Evolutionary conservation across 2,888 invertebrate genomes (phyloP).

Genomic region (Minunthozetes semirufus): DNA sequence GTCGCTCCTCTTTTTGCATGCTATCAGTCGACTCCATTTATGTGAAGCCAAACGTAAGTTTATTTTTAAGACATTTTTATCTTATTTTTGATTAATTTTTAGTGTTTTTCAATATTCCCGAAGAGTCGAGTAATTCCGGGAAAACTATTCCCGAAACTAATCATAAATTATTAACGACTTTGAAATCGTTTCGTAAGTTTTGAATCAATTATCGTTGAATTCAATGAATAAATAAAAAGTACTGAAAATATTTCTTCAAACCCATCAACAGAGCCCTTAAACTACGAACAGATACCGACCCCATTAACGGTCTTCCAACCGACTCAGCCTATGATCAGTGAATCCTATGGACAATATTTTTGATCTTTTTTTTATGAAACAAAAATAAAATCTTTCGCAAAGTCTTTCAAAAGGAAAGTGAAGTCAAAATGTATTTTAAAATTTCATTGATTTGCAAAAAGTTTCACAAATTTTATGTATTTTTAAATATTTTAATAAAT

Average conservation of each 20-base stretch:
- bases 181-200: not conserved
- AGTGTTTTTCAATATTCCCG: not conserved
- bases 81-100: not conserved
- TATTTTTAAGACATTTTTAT: too few relatives aligned
- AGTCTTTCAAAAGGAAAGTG: too few relatives aligned
- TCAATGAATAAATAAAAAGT: not conserved
- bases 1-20: too few relatives aligned
- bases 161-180: not conserved
- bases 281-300: slow-evolving; percentile 16
- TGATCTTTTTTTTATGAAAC: too few relatives aligned
- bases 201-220: not conserved
- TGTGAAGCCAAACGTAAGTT: too few relatives aligned
- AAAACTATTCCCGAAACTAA: not conserved
- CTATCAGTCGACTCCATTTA: too few relatives aligned
- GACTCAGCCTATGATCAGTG: not conserved
- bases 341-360: not conserved
- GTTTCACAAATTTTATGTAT: too few relatives aligned
- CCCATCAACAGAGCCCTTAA: not conserved
- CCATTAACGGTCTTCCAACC: not conserved
- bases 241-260: not conserved
- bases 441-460: too few relatives aligned
- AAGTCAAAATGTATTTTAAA: too few relatives aligned
- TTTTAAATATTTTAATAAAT: too few relatives aligned
- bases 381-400: too few relatives aligned
- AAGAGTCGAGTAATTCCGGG: too few relatives aligned